Percentiles rank a stretch among this genome's conserved stretches.
Conservation (phyloP, 2,797 vertebrate genomes). For the Cichlasoma orientale region DNA sequence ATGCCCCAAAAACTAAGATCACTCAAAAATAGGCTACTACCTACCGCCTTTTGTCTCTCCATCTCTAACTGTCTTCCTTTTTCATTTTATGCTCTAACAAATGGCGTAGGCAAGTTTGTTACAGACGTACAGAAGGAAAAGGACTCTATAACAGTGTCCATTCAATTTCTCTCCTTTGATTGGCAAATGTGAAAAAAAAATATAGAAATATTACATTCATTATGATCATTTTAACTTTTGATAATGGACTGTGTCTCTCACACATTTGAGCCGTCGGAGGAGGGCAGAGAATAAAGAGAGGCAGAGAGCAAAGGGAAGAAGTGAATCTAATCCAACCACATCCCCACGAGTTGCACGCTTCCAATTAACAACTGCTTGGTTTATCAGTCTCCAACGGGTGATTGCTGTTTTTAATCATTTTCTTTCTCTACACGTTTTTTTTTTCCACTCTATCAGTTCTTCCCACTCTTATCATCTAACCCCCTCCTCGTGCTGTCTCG, state of each 20-base stretch:
- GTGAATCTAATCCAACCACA: slow-evolving; percentile 73
- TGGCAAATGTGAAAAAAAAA: slow-evolving; percentile 22
- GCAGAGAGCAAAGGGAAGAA: slow-evolving; percentile 47
- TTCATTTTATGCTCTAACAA: slow-evolving; percentile 41
- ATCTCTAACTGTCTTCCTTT: slow-evolving; percentile 47
- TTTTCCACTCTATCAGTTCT: slow-evolving; percentile 76
- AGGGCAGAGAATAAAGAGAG: slow-evolving; percentile 50
- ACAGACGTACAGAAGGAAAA: slow-evolving; percentile 33
- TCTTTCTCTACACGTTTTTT: slow-evolving; percentile 78
- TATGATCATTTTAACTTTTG: slow-evolving; percentile 39
- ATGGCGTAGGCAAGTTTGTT: slow-evolving; percentile 33
- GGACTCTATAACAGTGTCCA: not conserved
- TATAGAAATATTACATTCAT: slow-evolving; percentile 26
- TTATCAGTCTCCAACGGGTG: slow-evolving; percentile 88
- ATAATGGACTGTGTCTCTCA: slow-evolving; percentile 45
- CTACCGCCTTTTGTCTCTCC: slow-evolving; percentile 58
- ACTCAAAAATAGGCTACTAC: slow-evolving; percentile 69
- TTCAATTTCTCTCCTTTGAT: slow-evolving; percentile 20
- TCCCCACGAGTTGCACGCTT: slow-evolving; percentile 86
- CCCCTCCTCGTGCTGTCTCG: slow-evolving; percentile 71
- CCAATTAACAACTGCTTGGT: slow-evolving; percentile 89
- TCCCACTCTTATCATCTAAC: slow-evolving; percentile 79
- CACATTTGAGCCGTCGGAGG: slow-evolving; percentile 39
- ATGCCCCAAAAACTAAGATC: slow-evolving; percentile 70
- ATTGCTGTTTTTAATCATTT: slow-evolving; percentile 94